phyloP scores from a whole-genome alignment of 2,888 invertebrate genomes.

The Clusia tigrina region DNA sequence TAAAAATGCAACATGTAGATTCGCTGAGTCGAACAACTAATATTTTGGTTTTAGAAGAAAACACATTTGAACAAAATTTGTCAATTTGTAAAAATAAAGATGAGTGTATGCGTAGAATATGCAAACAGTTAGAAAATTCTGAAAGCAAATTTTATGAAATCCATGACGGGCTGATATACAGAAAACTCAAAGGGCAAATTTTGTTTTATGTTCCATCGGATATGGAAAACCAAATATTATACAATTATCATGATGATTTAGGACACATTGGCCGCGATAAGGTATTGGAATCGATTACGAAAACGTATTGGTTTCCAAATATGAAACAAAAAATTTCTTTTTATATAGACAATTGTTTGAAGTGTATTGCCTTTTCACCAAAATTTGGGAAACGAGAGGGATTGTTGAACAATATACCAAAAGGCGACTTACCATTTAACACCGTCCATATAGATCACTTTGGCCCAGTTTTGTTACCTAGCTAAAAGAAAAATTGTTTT shows the following conservation, averaged over 20 bases:
- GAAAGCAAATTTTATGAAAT: neutral
- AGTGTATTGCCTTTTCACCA: slow-evolving; percentile 1
- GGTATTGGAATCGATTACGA: neutral
- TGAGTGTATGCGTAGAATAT: neutral
- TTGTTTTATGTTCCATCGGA: slow-evolving; percentile 11
- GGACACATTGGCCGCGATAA: slow-evolving; percentile 19
- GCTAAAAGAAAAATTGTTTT: slow-evolving; percentile 20
- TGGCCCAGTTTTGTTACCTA: neutral
- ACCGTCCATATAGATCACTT: slow-evolving; percentile 58
- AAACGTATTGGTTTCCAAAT: slow-evolving; percentile 14
- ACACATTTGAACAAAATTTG: slow-evolving; percentile 1
- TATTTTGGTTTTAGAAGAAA: neutral
- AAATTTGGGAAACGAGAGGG: neutral
- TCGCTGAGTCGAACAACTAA: slow-evolving; percentile 37
- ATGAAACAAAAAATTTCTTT: slow-evolving; percentile 13
- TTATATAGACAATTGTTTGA: slow-evolving; percentile 1
- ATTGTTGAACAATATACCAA: slow-evolving; percentile 11
- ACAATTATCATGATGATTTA: slow-evolving; percentile 18
- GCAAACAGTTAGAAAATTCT: neutral
- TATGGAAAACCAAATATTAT: slow-evolving; percentile 5
- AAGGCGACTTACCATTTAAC: slow-evolving; percentile 13
- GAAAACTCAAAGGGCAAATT: too few species aligned
- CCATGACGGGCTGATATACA: neutral
- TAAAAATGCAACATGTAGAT: slow-evolving; percentile 48
- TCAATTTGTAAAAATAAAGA: neutral